Percentiles rank a stretch among this genome's conserved stretches.
Conservation (phyloP, 2,888 invertebrate species). For the Hanleya hanleyi region DNA sequence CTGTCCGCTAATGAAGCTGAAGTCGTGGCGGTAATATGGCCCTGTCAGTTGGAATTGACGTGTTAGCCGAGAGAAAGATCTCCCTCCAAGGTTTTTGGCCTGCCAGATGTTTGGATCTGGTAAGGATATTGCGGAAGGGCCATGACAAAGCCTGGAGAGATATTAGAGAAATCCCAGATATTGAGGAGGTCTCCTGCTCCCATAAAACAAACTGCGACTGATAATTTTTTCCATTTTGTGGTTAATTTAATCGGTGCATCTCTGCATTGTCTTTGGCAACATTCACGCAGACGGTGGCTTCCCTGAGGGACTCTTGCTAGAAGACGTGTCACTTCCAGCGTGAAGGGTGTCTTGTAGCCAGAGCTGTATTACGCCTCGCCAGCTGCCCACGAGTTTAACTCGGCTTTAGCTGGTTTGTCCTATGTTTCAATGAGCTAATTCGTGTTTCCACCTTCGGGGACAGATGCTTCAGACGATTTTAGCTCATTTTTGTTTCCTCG, state of each 20-base stretch:
- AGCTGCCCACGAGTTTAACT: slow-evolving; percentile 6
- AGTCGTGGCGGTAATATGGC: not conserved
- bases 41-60: too few relatives aligned
- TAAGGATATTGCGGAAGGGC: not conserved
- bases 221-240: slow-evolving; percentile 6
- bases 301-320: not conserved
- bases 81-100: too few relatives aligned
- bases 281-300: not conserved
- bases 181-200: not conserved
- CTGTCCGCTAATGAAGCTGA: not conserved
- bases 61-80: too few relatives aligned
- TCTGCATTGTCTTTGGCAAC: not conserved
- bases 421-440: not conserved
- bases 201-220: not conserved
- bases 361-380: not conserved
- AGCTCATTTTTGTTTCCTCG: not conserved
- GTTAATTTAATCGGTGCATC: slow-evolving; percentile 8
- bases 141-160: not conserved
- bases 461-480: not conserved
- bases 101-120: slow-evolving; percentile 1
- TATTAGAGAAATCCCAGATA: not conserved
- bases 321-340: not conserved
- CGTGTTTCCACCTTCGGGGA: not conserved
- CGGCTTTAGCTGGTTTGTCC: not conserved
- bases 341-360: not conserved